Evolutionary conservation across 2,888 invertebrate species (phyloP).

Genomic region (Catocala fraxini): DNA sequence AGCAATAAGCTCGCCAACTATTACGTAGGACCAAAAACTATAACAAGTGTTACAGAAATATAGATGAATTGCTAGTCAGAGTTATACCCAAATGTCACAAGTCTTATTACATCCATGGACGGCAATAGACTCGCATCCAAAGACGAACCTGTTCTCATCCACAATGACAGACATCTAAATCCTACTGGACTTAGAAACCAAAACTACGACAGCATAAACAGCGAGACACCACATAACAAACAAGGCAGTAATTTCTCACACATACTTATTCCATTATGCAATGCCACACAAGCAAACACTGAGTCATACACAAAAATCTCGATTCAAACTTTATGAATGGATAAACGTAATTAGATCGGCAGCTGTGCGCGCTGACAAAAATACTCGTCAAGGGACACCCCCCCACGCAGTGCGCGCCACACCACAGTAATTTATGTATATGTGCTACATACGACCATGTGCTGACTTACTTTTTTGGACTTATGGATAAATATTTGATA

Average conservation of each 20-base stretch:
- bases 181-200: too few species aligned
- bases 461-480: conserved; percentile 28
- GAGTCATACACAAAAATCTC: conserved; percentile 15
- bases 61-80: too few species aligned
- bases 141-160: too few species aligned
- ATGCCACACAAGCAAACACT: conserved; percentile 10
- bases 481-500: conserved; percentile 10
- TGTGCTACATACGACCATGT: conserved; percentile 28
- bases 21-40: too few species aligned
- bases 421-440: conserved; percentile 17
- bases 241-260: too few species aligned
- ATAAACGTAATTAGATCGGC: conserved; percentile 38
- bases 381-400: conserved; percentile 48
- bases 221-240: neutral
- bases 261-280: neutral
- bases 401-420: conserved; percentile 17
- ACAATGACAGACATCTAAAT: too few species aligned
- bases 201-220: too few species aligned
- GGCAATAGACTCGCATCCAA: too few species aligned
- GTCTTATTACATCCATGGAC: too few species aligned
- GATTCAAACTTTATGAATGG: conserved; percentile 42
- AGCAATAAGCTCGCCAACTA: too few species aligned
- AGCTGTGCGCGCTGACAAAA: conserved; percentile 47
- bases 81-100: too few species aligned
- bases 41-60: too few species aligned